A percentile compares a stretch with the other conserved stretches of the same genome.
These are phyloP conservation scores for Brachymystax lenok DNA, from an alignment of 2,797 vertebrate species.

Conservation along the genomic window DNA sequence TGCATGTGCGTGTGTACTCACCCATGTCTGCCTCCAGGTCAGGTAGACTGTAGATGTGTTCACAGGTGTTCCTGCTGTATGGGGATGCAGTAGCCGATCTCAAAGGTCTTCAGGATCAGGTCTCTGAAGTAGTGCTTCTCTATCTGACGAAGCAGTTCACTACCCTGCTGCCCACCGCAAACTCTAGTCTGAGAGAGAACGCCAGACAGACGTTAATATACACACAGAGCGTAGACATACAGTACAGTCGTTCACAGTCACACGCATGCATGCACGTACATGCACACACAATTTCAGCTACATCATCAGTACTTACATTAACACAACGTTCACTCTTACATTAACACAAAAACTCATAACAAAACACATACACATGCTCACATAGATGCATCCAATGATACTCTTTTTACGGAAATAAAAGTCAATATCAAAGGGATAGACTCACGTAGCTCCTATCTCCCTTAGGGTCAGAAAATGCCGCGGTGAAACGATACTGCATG, in stretches of 20 bases:
- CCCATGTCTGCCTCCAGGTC: conserved; percentile 85
- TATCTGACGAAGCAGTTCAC: conserved; percentile 87
- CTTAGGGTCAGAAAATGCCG: conserved; percentile 83
- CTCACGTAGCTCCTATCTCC: conserved; percentile 87
- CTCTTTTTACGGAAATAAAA: background rate
- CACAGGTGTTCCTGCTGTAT: conserved; percentile 89
- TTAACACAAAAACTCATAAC: too few relatives aligned
- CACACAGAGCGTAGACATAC: background rate
- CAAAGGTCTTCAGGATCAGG: conserved; percentile 87
- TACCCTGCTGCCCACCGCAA: conserved; percentile 86
- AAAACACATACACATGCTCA: background rate
- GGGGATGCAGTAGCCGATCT: conserved; percentile 92
- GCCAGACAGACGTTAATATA: background rate
- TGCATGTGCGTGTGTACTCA: conserved; percentile 46
- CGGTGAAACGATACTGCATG: conserved; percentile 89
- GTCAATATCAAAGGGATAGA: conserved; percentile 3
- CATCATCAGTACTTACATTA: too few relatives aligned
- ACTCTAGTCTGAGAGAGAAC: conserved; percentile 81
- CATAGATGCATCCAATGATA: background rate
- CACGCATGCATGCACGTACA: background rate
- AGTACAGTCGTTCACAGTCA: background rate
- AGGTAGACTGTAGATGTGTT: conserved; percentile 90
- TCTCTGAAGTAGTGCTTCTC: conserved; percentile 90
- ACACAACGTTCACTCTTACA: too few relatives aligned
- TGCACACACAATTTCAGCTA: too few relatives aligned